Percentiles rank a stretch among this genome's conserved stretches.
phyloP scores from a whole-genome alignment of 2,888 invertebrate genomes.

The Eulithis prunata region DNA sequence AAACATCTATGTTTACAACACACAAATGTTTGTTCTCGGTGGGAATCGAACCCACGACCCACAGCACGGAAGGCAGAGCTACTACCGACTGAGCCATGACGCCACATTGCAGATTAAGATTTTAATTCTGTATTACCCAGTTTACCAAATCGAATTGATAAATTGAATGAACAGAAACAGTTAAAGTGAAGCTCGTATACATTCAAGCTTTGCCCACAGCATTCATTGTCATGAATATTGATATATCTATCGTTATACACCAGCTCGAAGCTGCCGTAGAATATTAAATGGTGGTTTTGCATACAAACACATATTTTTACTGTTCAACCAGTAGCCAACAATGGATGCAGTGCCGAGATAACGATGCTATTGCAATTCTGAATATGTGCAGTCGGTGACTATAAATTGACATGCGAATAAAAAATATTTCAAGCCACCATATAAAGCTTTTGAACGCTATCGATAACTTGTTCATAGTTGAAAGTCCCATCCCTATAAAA shows the following conservation, averaged over 20 bases:
- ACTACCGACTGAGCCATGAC: too few relatives aligned
- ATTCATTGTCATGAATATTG: slow-evolving; percentile 66
- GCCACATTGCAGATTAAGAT: too few relatives aligned
- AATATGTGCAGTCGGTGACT: slow-evolving; percentile 6
- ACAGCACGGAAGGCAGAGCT: too few relatives aligned
- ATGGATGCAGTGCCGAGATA: slow-evolving; percentile 27
- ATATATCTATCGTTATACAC: slow-evolving; percentile 54
- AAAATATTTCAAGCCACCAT: neutral
- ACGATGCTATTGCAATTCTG: slow-evolving; percentile 24
- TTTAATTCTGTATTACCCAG: too few relatives aligned
- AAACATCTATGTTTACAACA: too few relatives aligned
- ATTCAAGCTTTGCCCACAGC: slow-evolving; percentile 11
- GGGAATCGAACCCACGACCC: too few relatives aligned
- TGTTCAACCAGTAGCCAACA: slow-evolving; percentile 31
- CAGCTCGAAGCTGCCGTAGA: slow-evolving; percentile 49
- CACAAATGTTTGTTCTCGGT: too few relatives aligned
- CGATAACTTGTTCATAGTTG: neutral
- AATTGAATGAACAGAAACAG: neutral
- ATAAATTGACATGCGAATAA: neutral
- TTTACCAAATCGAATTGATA: too few relatives aligned
- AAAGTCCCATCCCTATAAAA: slow-evolving; percentile 1
- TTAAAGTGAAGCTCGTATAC: slow-evolving; percentile 4
- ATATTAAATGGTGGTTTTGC: slow-evolving; percentile 72
- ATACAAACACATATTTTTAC: slow-evolving; percentile 76
- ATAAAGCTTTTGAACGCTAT: neutral